phyloP scores from a whole-genome alignment of 2,113 vertebrate species.

The Haemorhous mexicanus region DNA sequence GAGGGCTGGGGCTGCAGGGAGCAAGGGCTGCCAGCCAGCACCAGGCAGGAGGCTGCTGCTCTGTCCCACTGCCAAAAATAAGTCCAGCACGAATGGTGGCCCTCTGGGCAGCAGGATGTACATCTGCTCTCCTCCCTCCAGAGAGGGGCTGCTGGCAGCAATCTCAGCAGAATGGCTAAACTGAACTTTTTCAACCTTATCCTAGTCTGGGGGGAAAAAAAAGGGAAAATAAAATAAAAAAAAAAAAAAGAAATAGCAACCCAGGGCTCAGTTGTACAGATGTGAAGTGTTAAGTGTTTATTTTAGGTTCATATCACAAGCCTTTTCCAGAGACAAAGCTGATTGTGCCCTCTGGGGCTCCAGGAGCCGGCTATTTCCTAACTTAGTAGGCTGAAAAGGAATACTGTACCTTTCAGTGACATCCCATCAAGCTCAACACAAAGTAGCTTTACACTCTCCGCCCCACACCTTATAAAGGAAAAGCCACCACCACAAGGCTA shows the following conservation, averaged over 20 bases:
- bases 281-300: slow-evolving; percentile 71
- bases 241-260: slow-evolving; percentile 46
- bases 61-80: background rate
- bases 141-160: background rate
- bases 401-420: slow-evolving; percentile 59
- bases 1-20: background rate
- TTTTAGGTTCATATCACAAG: slow-evolving; percentile 73
- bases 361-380: background rate
- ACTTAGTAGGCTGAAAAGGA: slow-evolving; percentile 52
- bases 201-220: background rate
- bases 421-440: slow-evolving; percentile 62
- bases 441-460: slow-evolving; percentile 58
- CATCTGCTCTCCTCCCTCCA: background rate
- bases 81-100: background rate
- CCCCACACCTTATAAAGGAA: slow-evolving; percentile 54
- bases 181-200: background rate
- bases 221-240: background rate
- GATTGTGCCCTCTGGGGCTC: background rate
- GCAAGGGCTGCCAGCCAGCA: background rate
- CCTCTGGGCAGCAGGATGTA: background rate
- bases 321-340: slow-evolving; percentile 66
- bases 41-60: background rate
- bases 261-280: slow-evolving; percentile 66
- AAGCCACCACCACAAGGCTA: slow-evolving; percentile 68
- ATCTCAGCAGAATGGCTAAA: slow-evolving; percentile 7